phyloP scores from a whole-genome alignment of 2,888 invertebrate genomes.

The Drosophila ezoana region DNA sequence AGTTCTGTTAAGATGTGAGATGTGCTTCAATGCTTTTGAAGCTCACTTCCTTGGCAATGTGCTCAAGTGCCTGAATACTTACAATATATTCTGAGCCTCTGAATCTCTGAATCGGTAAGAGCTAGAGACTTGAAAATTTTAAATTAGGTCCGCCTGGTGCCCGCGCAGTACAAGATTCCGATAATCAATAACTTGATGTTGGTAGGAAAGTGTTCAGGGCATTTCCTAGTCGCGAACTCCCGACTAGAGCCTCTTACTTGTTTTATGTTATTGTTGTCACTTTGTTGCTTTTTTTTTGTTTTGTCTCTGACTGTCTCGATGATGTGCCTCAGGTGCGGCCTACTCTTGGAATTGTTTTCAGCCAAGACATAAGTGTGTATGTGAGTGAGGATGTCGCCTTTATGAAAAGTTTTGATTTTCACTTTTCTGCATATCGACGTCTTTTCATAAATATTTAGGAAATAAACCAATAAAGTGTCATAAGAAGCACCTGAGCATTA shows the following conservation, averaged over 20 bases:
- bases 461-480: conserved; percentile 53
- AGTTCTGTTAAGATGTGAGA: too few relatives aligned
- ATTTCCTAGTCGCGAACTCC: too few relatives aligned
- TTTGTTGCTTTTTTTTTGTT: conserved; percentile 25
- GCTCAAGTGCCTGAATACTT: too few relatives aligned
- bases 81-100: too few relatives aligned
- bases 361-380: conserved; percentile 9
- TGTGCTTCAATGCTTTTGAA: too few relatives aligned
- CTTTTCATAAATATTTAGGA: conserved; percentile 75
- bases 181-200: too few relatives aligned
- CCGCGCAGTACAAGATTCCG: too few relatives aligned
- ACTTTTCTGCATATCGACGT: conserved; percentile 75
- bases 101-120: too few relatives aligned
- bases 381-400: conserved; percentile 15
- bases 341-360: conserved; percentile 22
- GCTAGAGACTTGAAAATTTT: too few relatives aligned
- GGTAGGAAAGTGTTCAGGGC: too few relatives aligned
- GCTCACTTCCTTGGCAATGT: too few relatives aligned
- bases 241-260: conserved; percentile 13
- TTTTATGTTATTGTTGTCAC: conserved; percentile 22
- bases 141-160: too few relatives aligned
- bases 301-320: conserved; percentile 26
- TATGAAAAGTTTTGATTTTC: conserved; percentile 67
- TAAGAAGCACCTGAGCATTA: conserved; percentile 43
- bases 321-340: conserved; percentile 45